These are phyloP conservation scores for Sitophilus oryzae DNA, from an alignment of 1,140 invertebrate species.

Conservation along the genomic window DNA sequence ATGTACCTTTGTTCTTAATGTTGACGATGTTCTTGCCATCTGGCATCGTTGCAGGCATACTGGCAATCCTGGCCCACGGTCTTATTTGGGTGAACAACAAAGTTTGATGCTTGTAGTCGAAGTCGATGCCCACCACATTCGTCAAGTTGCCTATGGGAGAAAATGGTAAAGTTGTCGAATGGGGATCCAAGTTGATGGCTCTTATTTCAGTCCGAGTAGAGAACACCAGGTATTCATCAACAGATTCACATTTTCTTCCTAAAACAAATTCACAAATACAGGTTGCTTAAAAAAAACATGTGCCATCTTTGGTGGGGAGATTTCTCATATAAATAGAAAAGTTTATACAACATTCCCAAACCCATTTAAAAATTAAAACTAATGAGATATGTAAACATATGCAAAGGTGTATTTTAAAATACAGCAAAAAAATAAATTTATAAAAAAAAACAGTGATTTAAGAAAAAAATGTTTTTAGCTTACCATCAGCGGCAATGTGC, in stretches of 20 bases:
- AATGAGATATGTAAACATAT: no score
- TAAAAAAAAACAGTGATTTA: no score
- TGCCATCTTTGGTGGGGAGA: no score
- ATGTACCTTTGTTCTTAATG: conserved; percentile 70
- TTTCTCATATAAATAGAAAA: no score
- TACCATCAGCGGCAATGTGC: conserved; percentile 52
- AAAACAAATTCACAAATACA: not conserved
- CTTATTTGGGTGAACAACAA: conserved; percentile 88
- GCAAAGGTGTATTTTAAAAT: no score
- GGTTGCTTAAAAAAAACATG: no score
- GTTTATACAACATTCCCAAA: no score
- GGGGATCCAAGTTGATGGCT: conserved; percentile 76
- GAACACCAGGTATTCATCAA: conserved; percentile 86
- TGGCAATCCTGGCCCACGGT: conserved; percentile 82
- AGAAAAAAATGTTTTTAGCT: not conserved
- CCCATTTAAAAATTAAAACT: no score
- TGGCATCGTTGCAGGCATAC: conserved; percentile 64
- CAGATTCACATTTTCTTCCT: conserved; percentile 64
- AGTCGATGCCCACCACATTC: conserved; percentile 95
- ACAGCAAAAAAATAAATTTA: no score
- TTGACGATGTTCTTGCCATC: conserved; percentile 58
- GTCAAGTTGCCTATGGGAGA: conserved; percentile 83
- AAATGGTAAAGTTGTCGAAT: conserved; percentile 75
- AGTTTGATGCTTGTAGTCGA: conserved; percentile 84
- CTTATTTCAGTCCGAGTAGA: conserved; percentile 87